phyloP scores from a whole-genome alignment of 2,113 vertebrate species.

The Epinephelus fuscoguttatus region DNA sequence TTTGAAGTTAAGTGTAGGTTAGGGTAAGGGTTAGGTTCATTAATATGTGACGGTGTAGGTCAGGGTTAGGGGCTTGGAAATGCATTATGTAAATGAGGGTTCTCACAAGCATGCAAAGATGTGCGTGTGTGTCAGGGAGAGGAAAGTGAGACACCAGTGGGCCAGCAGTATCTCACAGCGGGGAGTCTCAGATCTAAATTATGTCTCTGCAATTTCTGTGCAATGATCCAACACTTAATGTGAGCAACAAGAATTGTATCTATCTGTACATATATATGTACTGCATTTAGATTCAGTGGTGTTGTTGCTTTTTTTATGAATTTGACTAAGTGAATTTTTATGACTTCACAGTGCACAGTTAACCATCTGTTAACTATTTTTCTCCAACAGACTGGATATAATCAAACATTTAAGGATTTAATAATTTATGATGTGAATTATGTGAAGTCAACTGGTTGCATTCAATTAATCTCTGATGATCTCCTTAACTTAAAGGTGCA shows the following conservation, averaged over 20 bases:
- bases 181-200: constrained; percentile 25
- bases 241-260: background rate
- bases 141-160: background rate
- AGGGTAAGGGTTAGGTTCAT: background rate
- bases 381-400: background rate
- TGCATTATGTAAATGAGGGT: background rate
- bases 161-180: constrained; percentile 25
- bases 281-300: background rate
- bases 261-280: background rate
- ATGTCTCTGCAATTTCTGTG: background rate
- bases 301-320: too few species aligned
- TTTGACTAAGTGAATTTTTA: background rate
- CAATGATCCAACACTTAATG: background rate
- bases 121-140: background rate
- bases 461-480: background rate
- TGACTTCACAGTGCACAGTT: background rate
- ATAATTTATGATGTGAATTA: background rate
- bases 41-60: background rate
- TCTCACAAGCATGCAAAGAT: background rate
- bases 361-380: background rate
- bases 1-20: background rate
- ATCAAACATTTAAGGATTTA: background rate
- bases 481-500: background rate
- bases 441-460: background rate
- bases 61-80: background rate